Percentiles rank a stretch among this genome's conserved stretches.
Evolutionary conservation across 2,888 invertebrate genomes (phyloP).

Genomic region (Hirtodrosophila confusa): DNA sequence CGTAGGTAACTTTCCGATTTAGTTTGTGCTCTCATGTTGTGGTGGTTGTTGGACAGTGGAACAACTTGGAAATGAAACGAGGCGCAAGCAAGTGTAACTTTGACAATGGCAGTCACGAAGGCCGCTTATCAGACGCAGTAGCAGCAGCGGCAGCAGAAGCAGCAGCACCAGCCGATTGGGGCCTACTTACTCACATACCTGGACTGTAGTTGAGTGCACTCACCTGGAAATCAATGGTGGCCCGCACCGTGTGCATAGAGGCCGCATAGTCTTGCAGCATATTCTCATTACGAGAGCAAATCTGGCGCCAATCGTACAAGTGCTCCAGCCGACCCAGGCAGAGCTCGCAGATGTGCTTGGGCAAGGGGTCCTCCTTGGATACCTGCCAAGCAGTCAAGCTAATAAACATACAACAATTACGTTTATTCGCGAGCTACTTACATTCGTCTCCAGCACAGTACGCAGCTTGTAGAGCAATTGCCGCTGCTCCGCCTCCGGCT

Average conservation of each 20-base stretch:
- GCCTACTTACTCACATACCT: too few species aligned
- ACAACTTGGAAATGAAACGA: constrained; percentile 59
- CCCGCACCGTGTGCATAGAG: constrained; percentile 88
- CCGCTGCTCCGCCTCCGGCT: constrained; percentile 89
- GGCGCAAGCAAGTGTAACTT: constrained; percentile 44
- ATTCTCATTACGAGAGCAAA: constrained; percentile 88
- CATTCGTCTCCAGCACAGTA: constrained; percentile 88
- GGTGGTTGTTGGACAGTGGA: constrained; percentile 57
- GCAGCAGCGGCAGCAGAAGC: constrained; percentile 1
- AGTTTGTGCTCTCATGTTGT: constrained; percentile 12
- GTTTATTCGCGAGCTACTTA: constrained; percentile 83
- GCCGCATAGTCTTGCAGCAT: constrained; percentile 89
- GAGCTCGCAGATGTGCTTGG: constrained; percentile 89
- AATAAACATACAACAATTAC: constrained; percentile 7
- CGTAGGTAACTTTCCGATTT: not conserved
- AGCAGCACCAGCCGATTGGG: not conserved
- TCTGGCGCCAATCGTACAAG: constrained; percentile 89
- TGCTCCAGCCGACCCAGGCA: constrained; percentile 88
- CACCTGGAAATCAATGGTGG: constrained; percentile 89
- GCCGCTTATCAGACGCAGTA: constrained; percentile 45
- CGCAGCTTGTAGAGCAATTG: constrained; percentile 89
- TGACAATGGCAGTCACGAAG: constrained; percentile 54
- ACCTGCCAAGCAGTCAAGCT: constrained; percentile 84
- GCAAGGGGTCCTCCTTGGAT: constrained; percentile 89
- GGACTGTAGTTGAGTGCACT: constrained; percentile 39